phyloP scores from a whole-genome alignment of 2,797 vertebrate species.

The Dicrostonyx torquatus region DNA sequence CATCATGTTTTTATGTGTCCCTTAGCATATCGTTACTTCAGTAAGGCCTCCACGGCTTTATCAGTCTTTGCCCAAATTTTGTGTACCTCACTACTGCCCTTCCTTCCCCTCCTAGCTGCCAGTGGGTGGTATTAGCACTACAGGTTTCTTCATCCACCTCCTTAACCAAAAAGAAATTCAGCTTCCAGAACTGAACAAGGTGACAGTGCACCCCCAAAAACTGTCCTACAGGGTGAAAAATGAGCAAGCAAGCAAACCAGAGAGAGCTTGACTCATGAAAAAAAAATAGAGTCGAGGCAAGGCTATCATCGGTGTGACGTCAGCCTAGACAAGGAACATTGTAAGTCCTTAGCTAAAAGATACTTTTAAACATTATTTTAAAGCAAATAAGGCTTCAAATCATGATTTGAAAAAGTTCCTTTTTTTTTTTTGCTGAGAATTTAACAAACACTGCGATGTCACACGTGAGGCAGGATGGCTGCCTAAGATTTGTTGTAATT shows the following conservation, averaged over 20 bases:
- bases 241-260: neutral
- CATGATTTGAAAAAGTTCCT: conserved; percentile 56
- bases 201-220: conserved; percentile 9
- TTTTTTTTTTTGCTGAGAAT: conserved; percentile 23
- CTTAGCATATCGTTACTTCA: conserved; percentile 55
- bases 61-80: neutral
- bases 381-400: neutral
- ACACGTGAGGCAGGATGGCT: conserved; percentile 36
- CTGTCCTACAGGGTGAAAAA: neutral
- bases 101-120: neutral
- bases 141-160: neutral
- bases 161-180: neutral
- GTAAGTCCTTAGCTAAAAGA: neutral
- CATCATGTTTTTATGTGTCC: conserved; percentile 23
- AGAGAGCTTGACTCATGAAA: conserved; percentile 64
- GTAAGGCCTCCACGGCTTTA: conserved; percentile 1
- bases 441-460: conserved; percentile 49
- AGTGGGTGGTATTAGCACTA: neutral
- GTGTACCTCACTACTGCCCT: neutral
- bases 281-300: rapidly evolving
- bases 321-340: neutral
- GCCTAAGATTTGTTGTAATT: conserved; percentile 45
- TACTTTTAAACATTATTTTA: neutral
- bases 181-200: conserved; percentile 53
- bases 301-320: neutral